A percentile compares a stretch with the other conserved stretches of the same genome.
Conservation (phyloP, 2,113 vertebrate species). For the Peromyscus maniculatus region DNA sequence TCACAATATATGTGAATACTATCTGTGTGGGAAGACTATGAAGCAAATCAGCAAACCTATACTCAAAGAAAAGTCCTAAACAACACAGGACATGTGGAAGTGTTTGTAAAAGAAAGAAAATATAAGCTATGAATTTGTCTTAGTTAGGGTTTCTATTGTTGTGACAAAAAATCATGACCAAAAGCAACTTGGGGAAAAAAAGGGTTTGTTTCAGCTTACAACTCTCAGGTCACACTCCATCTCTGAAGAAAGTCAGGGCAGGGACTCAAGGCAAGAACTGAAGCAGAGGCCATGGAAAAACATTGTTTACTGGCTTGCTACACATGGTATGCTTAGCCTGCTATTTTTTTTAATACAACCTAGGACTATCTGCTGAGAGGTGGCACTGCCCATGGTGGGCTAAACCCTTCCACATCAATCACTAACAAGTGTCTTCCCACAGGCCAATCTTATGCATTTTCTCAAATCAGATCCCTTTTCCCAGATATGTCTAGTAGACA, state of each 20-base stretch:
- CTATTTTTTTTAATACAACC: not conserved
- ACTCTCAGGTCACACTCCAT: not conserved
- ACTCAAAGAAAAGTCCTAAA: not conserved
- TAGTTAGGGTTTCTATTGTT: not conserved
- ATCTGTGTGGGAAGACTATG: not conserved
- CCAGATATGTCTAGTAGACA: not conserved
- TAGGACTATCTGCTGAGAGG: not conserved
- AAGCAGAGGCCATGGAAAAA: not conserved
- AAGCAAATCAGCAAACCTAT: not conserved
- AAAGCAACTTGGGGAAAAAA: not conserved
- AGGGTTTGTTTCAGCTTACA: not conserved
- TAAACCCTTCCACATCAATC: not conserved
- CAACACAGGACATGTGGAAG: not conserved
- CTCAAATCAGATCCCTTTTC: not conserved
- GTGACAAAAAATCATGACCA: not conserved
- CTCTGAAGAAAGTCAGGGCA: not conserved
- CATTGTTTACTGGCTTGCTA: not conserved
- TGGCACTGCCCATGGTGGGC: no score
- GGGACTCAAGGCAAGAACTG: not conserved
- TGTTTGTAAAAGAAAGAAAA: constrained; percentile 18
- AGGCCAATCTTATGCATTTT: not conserved
- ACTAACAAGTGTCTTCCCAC: not conserved
- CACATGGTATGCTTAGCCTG: not conserved
- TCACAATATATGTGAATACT: not conserved
- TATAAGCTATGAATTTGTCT: not conserved